These are phyloP conservation scores for Camelus dromedarius DNA, from an alignment of 2,113 vertebrate genomes.

Conservation along the genomic window DNA sequence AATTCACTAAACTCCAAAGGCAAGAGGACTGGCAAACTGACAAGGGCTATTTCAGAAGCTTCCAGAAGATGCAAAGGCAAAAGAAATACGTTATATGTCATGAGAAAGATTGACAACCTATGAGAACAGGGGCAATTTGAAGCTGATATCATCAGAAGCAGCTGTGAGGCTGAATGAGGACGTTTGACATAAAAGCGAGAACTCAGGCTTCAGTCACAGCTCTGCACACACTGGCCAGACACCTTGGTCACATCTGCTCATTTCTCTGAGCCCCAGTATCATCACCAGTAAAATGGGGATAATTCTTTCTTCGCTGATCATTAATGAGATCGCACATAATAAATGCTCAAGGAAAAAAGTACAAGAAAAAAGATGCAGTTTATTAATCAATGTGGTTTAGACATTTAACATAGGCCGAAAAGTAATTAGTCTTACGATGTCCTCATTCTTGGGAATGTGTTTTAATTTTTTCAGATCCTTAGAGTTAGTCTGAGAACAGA, in stretches of 20 bases:
- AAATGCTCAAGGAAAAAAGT: background rate
- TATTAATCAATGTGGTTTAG: background rate
- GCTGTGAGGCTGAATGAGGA: background rate
- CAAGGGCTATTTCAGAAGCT: constrained; percentile 42
- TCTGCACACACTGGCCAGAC: fast-evolving
- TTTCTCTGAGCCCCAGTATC: background rate
- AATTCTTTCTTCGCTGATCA: background rate
- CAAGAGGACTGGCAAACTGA: background rate
- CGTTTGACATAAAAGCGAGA: background rate
- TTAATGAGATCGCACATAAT: background rate
- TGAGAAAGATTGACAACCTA: background rate
- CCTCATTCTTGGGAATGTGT: background rate
- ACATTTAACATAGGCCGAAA: background rate
- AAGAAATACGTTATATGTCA: background rate
- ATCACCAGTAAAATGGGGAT: background rate
- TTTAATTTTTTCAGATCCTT: background rate
- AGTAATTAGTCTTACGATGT: background rate
- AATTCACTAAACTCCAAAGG: constrained; percentile 32
- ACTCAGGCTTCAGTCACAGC: background rate
- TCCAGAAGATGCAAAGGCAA: constrained; percentile 28
- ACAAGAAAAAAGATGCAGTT: background rate
- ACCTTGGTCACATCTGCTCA: background rate
- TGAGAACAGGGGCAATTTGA: background rate
- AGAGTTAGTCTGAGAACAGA: background rate
- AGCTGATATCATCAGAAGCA: background rate